phyloP scores from a whole-genome alignment of 2,888 invertebrate genomes.

The Drosophila cracens region DNA sequence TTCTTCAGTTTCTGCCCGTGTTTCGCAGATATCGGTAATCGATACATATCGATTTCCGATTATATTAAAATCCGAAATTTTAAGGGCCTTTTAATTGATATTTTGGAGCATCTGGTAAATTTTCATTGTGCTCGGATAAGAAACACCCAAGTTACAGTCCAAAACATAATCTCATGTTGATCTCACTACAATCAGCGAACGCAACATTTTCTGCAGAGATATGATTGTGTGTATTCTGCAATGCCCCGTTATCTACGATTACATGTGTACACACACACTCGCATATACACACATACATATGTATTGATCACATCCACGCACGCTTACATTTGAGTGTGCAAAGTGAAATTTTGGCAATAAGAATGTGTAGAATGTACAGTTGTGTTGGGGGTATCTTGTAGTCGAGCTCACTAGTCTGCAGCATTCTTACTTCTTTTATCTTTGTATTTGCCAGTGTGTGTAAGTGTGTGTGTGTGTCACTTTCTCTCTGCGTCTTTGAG shows the following conservation, averaged over 20 bases:
- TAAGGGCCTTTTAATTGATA: neutral
- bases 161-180: neutral
- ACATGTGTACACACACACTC: no score
- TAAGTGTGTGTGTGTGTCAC: slow-evolving; percentile 10
- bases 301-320: neutral
- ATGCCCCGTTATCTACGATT: neutral
- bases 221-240: neutral
- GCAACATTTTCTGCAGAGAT: no score
- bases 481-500: slow-evolving; percentile 22
- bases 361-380: neutral
- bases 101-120: neutral
- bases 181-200: neutral
- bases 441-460: slow-evolving; percentile 8
- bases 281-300: no score
- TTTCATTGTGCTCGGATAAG: neutral
- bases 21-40: neutral
- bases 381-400: neutral
- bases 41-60: neutral
- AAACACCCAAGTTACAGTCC: neutral
- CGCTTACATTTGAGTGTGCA: neutral
- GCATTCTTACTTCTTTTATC: neutral
- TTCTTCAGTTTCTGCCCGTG: neutral
- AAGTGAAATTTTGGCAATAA: neutral
- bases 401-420: neutral
- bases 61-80: neutral